Evolutionary conservation across 2,797 vertebrate species (phyloP), one percentile per base, ranked within the genome.

Genomic region (Garrulus glandarius): DNA sequence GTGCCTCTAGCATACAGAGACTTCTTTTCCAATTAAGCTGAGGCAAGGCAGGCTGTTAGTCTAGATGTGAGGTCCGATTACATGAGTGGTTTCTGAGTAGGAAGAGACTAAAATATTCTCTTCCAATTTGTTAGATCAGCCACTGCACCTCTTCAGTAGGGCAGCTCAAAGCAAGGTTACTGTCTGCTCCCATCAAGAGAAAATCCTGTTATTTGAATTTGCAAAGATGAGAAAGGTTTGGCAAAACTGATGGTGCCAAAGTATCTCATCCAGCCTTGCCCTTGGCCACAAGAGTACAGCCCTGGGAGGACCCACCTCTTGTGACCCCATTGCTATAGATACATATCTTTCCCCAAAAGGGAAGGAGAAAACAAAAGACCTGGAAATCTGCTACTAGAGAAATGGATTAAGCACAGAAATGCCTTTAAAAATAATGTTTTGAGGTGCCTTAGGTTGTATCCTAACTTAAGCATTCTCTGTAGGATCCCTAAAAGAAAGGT

Each of bases 1-100:
- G 1, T 91, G 65, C 74, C n/a, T 78, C 21, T 39, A 55, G 53
- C 67, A 81, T 22, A 41, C 5, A 86, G 43, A 85, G 24, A 11
- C 11, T 63, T 19, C 2, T 30, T 87, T 80, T 85, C 34, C 68
- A 90, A 11, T 81, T 94, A 84, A 79, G 30, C 30, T 72, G 80
- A 89, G 67, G 74, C 0, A 0, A 94, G 80, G 36, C 70, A 89
- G 32, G 47, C 22, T 82, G 74, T 89, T 79, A 93, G 70, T 59
- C 75, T 76, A 93, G 84, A 91, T 95, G 52, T 59, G 63, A 94
- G 44, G 75, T 82, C 84, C 0, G 3, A 93, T 90, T 91, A 84
- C 46, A 26, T 23, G 19, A 81, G 21, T 74, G 47, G 86, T 75
- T 93, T 76, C 63, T 65, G 50, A 72, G 59, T 67, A 47, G 39